These are phyloP conservation scores for Apolygus lucorum DNA, from an alignment of 1,140 invertebrate genomes.

Conservation along the genomic window DNA sequence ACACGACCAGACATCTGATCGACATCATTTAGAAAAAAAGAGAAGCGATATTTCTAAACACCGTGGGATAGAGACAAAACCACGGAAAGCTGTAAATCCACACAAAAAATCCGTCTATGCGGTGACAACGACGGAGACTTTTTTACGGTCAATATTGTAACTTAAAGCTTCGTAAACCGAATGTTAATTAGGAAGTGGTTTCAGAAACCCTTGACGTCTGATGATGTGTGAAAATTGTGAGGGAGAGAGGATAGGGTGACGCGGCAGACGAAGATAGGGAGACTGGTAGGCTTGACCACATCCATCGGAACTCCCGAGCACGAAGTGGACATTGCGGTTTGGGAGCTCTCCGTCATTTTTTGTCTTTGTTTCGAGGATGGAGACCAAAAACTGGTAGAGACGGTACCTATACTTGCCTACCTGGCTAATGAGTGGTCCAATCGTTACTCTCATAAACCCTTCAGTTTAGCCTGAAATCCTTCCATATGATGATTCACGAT, in stretches of 20 bases:
- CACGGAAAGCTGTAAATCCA: neutral
- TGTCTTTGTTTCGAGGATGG: neutral
- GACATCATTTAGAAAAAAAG: neutral
- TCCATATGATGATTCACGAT: no score
- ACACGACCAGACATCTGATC: neutral
- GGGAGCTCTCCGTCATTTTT: neutral
- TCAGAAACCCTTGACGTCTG: neutral
- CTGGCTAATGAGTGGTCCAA: neutral
- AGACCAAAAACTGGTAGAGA: neutral
- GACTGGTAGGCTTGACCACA: neutral
- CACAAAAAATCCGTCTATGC: neutral
- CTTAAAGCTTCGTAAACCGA: conserved; percentile 5
- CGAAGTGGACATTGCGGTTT: conserved; percentile 4
- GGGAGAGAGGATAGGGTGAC: neutral
- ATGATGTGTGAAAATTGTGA: conserved; percentile 13
- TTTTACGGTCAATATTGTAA: conserved; percentile 7
- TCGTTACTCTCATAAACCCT: neutral
- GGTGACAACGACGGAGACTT: neutral
- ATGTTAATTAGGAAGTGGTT: conserved; percentile 15
- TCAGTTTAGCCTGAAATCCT: neutral
- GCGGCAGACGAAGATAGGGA: neutral
- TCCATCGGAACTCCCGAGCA: conserved; percentile 10
- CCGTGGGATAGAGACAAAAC: neutral
- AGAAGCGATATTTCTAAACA: neutral
- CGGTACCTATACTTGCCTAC: no score